phyloP scores from a whole-genome alignment of 2,113 vertebrate species.

The Sphaerodactylus townsendi region DNA sequence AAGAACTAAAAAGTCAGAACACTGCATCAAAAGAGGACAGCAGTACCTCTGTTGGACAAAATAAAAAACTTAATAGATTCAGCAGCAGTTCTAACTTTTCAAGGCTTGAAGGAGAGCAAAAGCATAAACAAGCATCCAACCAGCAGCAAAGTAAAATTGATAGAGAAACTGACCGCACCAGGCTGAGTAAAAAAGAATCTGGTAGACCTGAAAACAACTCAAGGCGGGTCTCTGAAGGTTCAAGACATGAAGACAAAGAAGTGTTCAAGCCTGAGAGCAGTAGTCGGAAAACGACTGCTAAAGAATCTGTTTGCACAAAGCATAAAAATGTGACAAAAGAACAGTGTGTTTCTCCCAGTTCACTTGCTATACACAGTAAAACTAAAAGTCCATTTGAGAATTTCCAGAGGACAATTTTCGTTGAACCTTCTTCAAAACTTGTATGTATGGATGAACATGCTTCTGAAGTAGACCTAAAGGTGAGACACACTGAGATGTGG shows the following conservation, averaged over 20 bases:
- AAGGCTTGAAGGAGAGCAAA: background rate
- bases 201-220: background rate
- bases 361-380: background rate
- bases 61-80: background rate
- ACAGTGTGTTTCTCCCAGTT: background rate
- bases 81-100: background rate
- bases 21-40: background rate
- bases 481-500: background rate
- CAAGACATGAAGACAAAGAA: background rate
- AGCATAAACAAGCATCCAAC: background rate
- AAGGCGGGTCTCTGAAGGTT: background rate
- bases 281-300: background rate
- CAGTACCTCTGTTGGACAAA: background rate
- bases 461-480: conserved; percentile 5
- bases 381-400: background rate
- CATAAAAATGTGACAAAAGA: background rate
- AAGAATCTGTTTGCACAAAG: background rate
- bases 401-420: conserved; percentile 2
- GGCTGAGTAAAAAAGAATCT: background rate
- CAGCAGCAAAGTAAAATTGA: background rate
- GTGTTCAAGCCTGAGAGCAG: background rate
- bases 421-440: background rate
- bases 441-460: background rate
- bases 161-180: background rate
- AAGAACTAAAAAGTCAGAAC: background rate